Percentiles rank a stretch among this genome's conserved stretches.
Conservation (phyloP, 2,888 invertebrate genomes). For the Petrolisthes manimaculis region DNA sequence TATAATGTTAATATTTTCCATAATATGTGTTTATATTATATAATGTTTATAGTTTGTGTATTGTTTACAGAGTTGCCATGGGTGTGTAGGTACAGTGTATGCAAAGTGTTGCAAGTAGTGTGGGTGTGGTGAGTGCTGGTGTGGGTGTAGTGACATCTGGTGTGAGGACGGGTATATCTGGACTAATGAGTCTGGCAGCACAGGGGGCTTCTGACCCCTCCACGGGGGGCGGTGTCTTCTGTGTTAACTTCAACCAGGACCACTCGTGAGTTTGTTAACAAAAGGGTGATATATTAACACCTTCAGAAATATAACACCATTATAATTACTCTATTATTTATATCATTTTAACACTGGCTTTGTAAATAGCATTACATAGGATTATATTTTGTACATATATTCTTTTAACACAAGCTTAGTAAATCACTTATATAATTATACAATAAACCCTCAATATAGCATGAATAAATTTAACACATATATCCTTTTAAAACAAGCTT, state of each 20-base stretch:
- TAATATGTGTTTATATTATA: too few species aligned
- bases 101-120: conserved; percentile 51
- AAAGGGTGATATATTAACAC: not conserved
- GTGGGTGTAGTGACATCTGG: conserved; percentile 59
- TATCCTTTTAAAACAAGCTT: too few species aligned
- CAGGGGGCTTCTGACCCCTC: conserved; percentile 47
- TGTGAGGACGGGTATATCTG: conserved; percentile 50
- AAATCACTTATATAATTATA: too few species aligned
- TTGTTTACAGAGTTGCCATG: not conserved
- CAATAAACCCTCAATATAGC: too few species aligned
- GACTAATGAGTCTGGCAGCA: conserved; percentile 57
- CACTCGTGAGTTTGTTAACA: conserved; percentile 40
- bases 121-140: conserved; percentile 53
- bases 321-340: not conserved
- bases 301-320: not conserved
- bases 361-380: too few species aligned
- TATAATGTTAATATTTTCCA: too few species aligned
- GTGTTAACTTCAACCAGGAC: conserved; percentile 97
- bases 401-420: too few species aligned
- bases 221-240: conserved; percentile 76
- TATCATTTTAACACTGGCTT: too few species aligned
- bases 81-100: conserved; percentile 27
- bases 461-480: too few species aligned
- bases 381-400: too few species aligned
- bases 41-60: not conserved